Base-by-base conservation (phyloP, 2,113 vertebrate species). In the Callipepla squamata region DNA sequence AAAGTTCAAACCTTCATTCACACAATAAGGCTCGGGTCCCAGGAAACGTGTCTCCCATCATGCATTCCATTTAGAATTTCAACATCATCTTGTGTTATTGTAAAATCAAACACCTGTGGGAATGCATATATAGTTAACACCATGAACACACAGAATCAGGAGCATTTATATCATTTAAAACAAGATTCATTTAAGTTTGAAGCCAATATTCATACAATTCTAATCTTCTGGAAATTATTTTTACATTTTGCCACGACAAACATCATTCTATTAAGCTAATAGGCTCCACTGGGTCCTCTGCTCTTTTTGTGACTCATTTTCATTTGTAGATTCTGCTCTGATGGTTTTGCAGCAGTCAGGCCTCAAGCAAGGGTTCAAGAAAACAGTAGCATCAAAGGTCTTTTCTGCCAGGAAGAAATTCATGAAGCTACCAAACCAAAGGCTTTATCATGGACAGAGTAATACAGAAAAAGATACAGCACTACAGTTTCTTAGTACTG, bases 1-100 rank as follows among this genome's bases (percentile, higher is more conserved):
- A 87, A 66, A 85, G 42, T 40, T 75, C 96, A 93, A 96, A 96
- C 96, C 96, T 97, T 93, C 32, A 62, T 87, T 98, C 95, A 98
- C 73, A 95, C 88, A 81, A 98, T 88, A 80, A 79, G 69, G 67
- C 96, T 97, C 72, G 98, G 98, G 89, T 98, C 98, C 98, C 98
- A 98, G 89, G 97, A 94, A 85, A 98, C 96, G 36, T 97, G 98
- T 92, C 98, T 97, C 68, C 98, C 98, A 95, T 98, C 98, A 93
- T 98, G 98, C 97, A 98, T 81, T 79, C 89, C 79, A 38, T 96
- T 97, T 91, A 98, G 89, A 79, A 97, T 74, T 28, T 85, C 96
- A 97, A 98, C 97, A 91, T 98, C 98, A 0, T 75, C 93, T 78
- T 98, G 97, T 36, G 96, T 96, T 96, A 98, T 84, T 61, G 96